Evolutionary conservation across 2,888 invertebrate genomes (phyloP).

Genomic region (Dryadula phaetusa): DNA sequence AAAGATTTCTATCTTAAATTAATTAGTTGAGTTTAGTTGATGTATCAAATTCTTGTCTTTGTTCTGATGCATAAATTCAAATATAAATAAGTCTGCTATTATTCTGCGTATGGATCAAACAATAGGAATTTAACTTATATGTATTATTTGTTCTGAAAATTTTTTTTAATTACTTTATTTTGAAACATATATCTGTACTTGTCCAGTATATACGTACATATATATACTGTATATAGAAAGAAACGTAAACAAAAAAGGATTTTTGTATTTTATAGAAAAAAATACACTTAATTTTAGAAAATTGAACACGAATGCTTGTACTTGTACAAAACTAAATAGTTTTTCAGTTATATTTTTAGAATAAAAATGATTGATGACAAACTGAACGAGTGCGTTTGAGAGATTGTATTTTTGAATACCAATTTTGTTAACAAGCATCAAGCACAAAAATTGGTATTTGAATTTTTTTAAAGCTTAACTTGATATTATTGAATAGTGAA

Average conservation of each 20-base stretch:
- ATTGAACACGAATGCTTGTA: too few relatives aligned
- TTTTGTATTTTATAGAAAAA: too few relatives aligned
- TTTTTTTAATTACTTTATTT: too few relatives aligned
- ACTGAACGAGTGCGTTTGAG: conserved; percentile 7
- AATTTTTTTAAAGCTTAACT: background rate
- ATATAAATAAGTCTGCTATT: background rate
- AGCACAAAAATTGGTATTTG: background rate
- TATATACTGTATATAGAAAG: too few relatives aligned
- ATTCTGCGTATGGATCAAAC: background rate
- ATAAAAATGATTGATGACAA: conserved; percentile 11
- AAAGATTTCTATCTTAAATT: conserved; percentile 48
- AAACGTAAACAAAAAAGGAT: too few relatives aligned
- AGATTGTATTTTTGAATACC: conserved; percentile 3
- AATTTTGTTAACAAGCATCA: background rate
- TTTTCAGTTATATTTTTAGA: background rate
- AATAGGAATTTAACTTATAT: background rate
- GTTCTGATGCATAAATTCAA: background rate
- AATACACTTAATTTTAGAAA: too few relatives aligned
- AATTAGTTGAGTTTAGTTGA: conserved; percentile 18
- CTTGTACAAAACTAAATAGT: background rate
- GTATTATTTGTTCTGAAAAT: too few relatives aligned
- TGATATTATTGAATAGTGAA: background rate
- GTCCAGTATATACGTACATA: too few relatives aligned
- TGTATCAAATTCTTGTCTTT: background rate
- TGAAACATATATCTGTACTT: too few relatives aligned